Percentiles rank a stretch among this genome's conserved stretches.
These are phyloP conservation scores for Temnothorax nylanderi DNA, from an alignment of 1,140 invertebrate species.

Conservation along the genomic window DNA sequence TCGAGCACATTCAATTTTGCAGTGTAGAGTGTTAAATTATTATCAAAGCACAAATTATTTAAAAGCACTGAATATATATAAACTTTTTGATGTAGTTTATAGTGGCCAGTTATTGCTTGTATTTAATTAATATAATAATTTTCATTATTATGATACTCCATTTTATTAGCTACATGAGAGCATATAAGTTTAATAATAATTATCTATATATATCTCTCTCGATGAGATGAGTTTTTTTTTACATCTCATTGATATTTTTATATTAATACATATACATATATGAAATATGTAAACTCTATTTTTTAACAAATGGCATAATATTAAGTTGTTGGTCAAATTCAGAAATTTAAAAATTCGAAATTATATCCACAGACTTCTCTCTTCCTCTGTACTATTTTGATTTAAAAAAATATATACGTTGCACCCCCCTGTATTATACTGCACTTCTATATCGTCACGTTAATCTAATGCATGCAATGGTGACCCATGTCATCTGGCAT, in stretches of 20 bases:
- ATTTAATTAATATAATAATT: not conserved
- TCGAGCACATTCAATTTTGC: not conserved
- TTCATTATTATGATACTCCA: not conserved
- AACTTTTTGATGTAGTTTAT: not conserved
- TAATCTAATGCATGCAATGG: not conserved
- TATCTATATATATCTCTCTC: not conserved
- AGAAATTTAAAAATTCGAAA: no score
- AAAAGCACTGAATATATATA: not conserved
- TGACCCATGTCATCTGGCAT: not conserved
- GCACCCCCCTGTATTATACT: not conserved
- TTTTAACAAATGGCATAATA: not conserved
- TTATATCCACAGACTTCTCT: not conserved
- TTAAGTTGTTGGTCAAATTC: not conserved
- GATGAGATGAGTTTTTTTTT: not conserved
- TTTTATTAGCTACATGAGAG: not conserved
- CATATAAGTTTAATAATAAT: not conserved
- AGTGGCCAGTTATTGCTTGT: not conserved
- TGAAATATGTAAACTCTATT: not conserved
- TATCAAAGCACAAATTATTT: not conserved
- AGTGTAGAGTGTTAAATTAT: not conserved
- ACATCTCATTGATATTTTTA: not conserved
- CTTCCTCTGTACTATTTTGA: not conserved
- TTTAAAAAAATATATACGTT: not conserved
- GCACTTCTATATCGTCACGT: not conserved
- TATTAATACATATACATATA: not conserved